phyloP scores from a whole-genome alignment of 2,888 invertebrate genomes.

The Polietes domitor region DNA sequence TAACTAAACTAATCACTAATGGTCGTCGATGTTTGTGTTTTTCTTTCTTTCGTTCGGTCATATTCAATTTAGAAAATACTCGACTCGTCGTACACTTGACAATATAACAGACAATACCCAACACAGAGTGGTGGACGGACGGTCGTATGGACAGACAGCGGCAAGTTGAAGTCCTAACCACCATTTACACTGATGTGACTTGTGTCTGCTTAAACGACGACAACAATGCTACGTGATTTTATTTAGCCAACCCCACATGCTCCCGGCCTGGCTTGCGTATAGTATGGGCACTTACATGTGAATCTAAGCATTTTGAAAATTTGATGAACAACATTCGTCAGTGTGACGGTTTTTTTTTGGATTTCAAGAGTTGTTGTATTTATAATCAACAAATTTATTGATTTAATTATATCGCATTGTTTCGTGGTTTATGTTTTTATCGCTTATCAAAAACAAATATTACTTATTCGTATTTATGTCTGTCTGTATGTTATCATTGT shows the following conservation, averaged over 20 bases:
- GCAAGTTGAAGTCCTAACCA: conserved; percentile 16
- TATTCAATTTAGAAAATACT: conserved; percentile 1
- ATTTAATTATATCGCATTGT: conserved; percentile 53
- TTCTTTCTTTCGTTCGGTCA: neutral
- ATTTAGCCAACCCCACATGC: conserved; percentile 44
- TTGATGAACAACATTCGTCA: too few relatives aligned
- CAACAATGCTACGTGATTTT: conserved; percentile 57
- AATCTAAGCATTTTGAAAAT: too few relatives aligned
- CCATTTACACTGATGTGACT: neutral
- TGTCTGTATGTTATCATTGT: conserved; percentile 1
- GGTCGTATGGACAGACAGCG: neutral
- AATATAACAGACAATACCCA: conserved; percentile 57
- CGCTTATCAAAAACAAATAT: too few relatives aligned
- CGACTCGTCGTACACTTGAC: conserved; percentile 53
- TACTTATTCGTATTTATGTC: conserved; percentile 32
- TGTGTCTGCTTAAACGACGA: neutral
- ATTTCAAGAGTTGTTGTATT: conserved; percentile 9
- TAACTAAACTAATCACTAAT: neutral
- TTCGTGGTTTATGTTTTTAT: conserved; percentile 36
- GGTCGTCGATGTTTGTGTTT: neutral
- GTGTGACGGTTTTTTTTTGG: too few relatives aligned
- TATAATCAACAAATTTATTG: conserved; percentile 62
- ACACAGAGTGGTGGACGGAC: conserved; percentile 25
- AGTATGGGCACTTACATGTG: too few relatives aligned
- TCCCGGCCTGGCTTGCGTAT: neutral